Evolutionary conservation across 2,113 vertebrate species (phyloP).

Genomic region (Petromus typicus): DNA sequence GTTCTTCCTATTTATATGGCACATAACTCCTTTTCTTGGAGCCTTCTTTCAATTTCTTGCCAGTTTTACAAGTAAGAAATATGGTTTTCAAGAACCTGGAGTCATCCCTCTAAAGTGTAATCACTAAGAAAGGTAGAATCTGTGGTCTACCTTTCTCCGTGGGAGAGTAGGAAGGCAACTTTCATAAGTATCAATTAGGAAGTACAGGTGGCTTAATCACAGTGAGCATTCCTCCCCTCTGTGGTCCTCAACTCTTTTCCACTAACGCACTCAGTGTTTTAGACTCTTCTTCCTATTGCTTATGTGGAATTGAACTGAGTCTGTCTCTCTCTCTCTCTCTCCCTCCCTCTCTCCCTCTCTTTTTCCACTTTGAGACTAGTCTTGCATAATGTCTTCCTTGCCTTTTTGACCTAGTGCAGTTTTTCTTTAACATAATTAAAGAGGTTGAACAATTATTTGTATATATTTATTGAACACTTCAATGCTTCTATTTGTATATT

Average conservation of each 20-base stretch:
- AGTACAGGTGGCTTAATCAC: not conserved
- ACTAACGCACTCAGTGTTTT: not conserved
- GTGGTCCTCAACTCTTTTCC: not conserved
- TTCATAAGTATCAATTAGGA: not conserved
- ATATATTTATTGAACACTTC: not conserved
- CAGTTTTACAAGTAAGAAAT: not conserved
- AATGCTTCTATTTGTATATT: not conserved
- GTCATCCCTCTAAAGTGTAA: not conserved
- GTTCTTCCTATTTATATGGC: not conserved
- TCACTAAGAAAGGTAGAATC: not conserved
- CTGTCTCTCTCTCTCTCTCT: not conserved
- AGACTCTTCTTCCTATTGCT: not conserved
- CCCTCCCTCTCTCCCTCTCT: not conserved
- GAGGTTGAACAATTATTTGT: not conserved
- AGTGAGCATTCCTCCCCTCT: fast-evolving
- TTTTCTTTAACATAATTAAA: not conserved
- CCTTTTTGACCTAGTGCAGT: not conserved
- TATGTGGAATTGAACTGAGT: not conserved
- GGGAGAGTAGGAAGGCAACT: not conserved
- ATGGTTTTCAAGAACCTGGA: not conserved
- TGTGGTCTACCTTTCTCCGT: not conserved
- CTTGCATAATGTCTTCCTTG: not conserved
- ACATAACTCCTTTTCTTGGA: not conserved
- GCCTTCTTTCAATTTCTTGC: not conserved
- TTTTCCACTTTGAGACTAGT: not conserved